These are phyloP conservation scores for Corythornis leucogaster DNA, from an alignment of 2,797 vertebrate species.

Conservation along the genomic window DNA sequence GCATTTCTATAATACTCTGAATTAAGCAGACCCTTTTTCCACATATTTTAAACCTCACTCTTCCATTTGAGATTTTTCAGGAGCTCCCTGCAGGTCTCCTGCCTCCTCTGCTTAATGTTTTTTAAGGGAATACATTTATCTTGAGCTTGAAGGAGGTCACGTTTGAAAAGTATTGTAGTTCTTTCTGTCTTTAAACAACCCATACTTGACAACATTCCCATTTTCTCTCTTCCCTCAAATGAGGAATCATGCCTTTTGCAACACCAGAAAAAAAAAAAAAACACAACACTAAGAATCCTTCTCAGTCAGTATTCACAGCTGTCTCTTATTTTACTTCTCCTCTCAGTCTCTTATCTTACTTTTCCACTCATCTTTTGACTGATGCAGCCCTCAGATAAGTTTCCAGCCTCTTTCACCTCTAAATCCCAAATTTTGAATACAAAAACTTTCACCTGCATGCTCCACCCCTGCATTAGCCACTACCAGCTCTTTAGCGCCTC, in stretches of 20 bases:
- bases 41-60: too few relatives aligned
- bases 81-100: too few relatives aligned
- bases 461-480: not conserved
- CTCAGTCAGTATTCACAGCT: not conserved
- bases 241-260: not conserved
- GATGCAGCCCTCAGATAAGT: not conserved
- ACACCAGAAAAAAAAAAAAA: not conserved
- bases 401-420: conserved; percentile 1
- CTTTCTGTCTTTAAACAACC: not conserved
- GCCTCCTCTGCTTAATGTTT: too few relatives aligned
- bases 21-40: too few relatives aligned
- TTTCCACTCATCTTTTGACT: conserved; percentile 7
- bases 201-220: not conserved
- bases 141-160: not conserved
- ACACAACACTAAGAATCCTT: not conserved
- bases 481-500: not conserved
- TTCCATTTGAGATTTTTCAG: too few relatives aligned
- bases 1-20: too few relatives aligned
- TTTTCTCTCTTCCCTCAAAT: not conserved
- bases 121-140: too few relatives aligned
- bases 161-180: not conserved
- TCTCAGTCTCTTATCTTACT: conserved; percentile 9
- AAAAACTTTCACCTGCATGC: not conserved
- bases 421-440: not conserved
- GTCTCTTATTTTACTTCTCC: conserved; percentile 7